phyloP scores from a whole-genome alignment of 1,140 invertebrate species.

The Sycophaga agraensis region DNA sequence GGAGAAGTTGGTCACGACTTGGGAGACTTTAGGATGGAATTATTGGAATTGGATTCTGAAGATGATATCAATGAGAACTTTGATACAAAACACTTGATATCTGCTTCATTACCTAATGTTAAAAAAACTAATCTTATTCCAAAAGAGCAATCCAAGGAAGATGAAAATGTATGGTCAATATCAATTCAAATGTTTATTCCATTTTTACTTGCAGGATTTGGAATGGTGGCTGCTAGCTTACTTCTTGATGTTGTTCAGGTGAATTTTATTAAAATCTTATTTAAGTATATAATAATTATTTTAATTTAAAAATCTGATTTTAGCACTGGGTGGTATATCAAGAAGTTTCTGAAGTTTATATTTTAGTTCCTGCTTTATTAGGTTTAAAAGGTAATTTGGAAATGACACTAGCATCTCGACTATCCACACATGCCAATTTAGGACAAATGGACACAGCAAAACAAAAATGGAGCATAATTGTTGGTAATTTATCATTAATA shows the following conservation, averaged over 20 bases:
- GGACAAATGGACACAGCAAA: conserved; percentile 73
- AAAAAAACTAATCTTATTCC: conserved; percentile 31
- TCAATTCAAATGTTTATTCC: conserved; percentile 85
- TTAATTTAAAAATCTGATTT: conserved; percentile 37
- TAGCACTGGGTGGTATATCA: conserved; percentile 86
- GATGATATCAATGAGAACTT: conserved; percentile 38
- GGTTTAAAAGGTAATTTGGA: conserved; percentile 96
- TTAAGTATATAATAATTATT: not conserved
- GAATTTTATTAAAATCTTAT: not conserved
- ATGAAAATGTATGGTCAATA: conserved; percentile 64
- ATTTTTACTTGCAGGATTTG: conserved; percentile 86
- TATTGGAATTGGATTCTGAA: conserved; percentile 49
- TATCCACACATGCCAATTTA: conserved; percentile 88
- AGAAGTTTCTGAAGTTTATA: conserved; percentile 85
- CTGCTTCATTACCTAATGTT: conserved; percentile 28
- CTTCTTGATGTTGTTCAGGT: conserved; percentile 82
- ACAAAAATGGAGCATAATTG: conserved; percentile 72
- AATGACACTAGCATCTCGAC: conserved; percentile 92
- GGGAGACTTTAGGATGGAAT: conserved; percentile 43
- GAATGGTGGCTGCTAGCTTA: conserved; percentile 88
- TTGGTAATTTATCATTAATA: conserved; percentile 85
- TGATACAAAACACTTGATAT: conserved; percentile 43
- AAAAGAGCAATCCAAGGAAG: conserved; percentile 32
- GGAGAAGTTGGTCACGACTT: conserved; percentile 47
- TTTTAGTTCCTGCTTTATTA: conserved; percentile 90